A percentile compares a stretch with the other conserved stretches of the same genome.
Evolutionary conservation across 92 coral and sea anemone genomes (phyloP).

Genomic region (Meandrina meandrites): DNA sequence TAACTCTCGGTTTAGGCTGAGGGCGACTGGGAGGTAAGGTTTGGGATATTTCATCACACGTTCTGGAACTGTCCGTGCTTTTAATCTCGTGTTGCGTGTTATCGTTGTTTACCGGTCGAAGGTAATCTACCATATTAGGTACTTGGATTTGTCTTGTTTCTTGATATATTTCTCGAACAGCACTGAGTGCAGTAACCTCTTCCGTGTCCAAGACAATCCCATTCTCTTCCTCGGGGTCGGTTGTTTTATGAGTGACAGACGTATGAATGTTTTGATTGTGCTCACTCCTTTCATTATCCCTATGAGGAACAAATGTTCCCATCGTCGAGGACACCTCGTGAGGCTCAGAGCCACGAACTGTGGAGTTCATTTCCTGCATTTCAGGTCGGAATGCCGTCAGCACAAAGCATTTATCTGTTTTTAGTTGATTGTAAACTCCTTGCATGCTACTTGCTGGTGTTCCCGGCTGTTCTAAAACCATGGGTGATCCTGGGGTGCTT

Average conservation of each 20-base stretch:
- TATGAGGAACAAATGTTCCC: not conserved
- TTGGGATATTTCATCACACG: not conserved
- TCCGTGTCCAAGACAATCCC: not conserved
- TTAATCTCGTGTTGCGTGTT: not conserved
- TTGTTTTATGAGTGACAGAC: not conserved
- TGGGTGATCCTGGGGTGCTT: not conserved
- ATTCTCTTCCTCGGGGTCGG: not conserved
- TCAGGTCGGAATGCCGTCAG: constrained; percentile 1
- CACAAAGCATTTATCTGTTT: not conserved
- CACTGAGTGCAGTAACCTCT: not conserved
- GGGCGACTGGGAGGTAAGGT: not conserved
- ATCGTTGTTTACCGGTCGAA: constrained; percentile 12
- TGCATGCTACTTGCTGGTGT: not conserved
- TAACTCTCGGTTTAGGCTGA: not conserved
- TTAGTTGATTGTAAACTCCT: not conserved
- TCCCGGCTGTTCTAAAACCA: not conserved
- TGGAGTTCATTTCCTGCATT: not conserved
- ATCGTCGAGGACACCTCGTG: not conserved
- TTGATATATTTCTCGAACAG: not conserved
- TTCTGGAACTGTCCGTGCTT: not conserved
- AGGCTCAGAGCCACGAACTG: not conserved
- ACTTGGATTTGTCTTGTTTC: not conserved
- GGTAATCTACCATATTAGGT: not conserved
- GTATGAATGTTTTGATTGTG: not conserved
- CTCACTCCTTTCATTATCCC: not conserved